Evolutionary conservation across 2,113 vertebrate genomes (phyloP), one percentile per base, ranked within the genome.

Genomic region (Engystomops pustulosus): DNA sequence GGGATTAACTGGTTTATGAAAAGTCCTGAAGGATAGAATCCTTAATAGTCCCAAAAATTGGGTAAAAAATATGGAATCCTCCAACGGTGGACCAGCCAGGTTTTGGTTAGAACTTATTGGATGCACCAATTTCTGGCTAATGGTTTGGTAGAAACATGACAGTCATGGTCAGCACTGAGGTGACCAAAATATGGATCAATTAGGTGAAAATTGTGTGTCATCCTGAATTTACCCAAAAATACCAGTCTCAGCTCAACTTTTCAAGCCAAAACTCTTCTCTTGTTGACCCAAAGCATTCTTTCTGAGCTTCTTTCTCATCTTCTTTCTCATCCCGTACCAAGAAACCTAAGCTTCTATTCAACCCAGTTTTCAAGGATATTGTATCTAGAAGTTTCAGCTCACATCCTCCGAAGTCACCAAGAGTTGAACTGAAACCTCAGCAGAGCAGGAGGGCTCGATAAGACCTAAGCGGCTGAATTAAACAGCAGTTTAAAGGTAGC

Each of bases 221-320:
- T 23, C 12, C 8, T 4, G 25, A 4, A 18, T 4, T n/a, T 17
- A 10, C 23, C 23, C 23, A 55, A 7, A 10, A 2, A 23, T 25
- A 25, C 1, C n/a, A 2, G 1, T 25, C n/a, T 6, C 4, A 3
- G 11, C 14, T 4, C 25, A 5, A 1, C 15, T 23, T 0, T 0
- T 1, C 27, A 10, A 8, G 23, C n/a, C 23, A 8, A 23, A n/a
- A n/a, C n/a, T n/a, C n/a, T n/a, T n/a, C n/a, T n/a, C n/a, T n/a
- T n/a, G n/a, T n/a, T n/a, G n/a, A n/a, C n/a, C n/a, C n/a, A n/a
- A n/a, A n/a, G n/a, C n/a, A n/a, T n/a, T n/a, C n/a, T n/a, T 15
- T 30, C 58, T 20, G 58, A 62, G 58, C 23, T n/a, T n/a, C n/a
- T n/a, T n/a, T n/a, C n/a, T n/a, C 14, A 5, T 30, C 1, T 15